These are phyloP conservation scores for Listronotus bonariensis DNA, from an alignment of 1,140 invertebrate genomes.

Conservation along the genomic window DNA sequence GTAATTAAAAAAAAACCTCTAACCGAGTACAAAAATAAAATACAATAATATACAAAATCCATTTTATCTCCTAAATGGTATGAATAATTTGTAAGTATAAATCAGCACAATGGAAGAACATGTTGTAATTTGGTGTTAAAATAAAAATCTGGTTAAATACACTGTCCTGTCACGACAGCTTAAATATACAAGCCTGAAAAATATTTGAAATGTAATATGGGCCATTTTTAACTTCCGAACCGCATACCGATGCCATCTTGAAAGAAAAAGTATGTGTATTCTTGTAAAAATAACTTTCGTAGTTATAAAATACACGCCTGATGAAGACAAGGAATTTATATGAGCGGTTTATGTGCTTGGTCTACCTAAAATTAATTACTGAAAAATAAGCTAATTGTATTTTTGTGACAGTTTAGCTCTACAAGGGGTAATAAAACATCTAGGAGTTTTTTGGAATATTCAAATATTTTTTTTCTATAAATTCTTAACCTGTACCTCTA, in stretches of 20 bases:
- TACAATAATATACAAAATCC: too few relatives aligned
- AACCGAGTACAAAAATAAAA: too few relatives aligned
- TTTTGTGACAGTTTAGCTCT: too few relatives aligned
- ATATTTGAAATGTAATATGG: conserved; percentile 20
- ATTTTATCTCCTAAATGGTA: too few relatives aligned
- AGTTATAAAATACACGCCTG: conserved; percentile 16
- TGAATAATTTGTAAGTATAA: too few relatives aligned
- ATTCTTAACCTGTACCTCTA: too few relatives aligned
- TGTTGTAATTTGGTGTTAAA: neutral
- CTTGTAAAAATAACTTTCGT: conserved; percentile 21
- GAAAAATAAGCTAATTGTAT: too few relatives aligned
- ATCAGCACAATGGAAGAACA: too few relatives aligned
- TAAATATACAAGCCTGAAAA: conserved; percentile 12
- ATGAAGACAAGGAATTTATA: conserved; percentile 13
- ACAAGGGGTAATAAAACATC: too few relatives aligned
- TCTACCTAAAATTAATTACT: conserved; percentile 4
- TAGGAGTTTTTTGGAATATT: too few relatives aligned
- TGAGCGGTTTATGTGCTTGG: neutral
- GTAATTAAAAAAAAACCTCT: too few relatives aligned
- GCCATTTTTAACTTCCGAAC: conserved; percentile 21
- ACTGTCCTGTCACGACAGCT: conserved; percentile 19
- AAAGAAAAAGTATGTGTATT: conserved; percentile 14
- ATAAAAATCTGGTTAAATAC: conserved; percentile 14
- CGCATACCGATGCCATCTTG: neutral
- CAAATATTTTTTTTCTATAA: too few relatives aligned